A percentile compares a stretch with the other conserved stretches of the same genome.
phyloP scores from a whole-genome alignment of 2,888 invertebrate species.

The Limnephilus lunatus region DNA sequence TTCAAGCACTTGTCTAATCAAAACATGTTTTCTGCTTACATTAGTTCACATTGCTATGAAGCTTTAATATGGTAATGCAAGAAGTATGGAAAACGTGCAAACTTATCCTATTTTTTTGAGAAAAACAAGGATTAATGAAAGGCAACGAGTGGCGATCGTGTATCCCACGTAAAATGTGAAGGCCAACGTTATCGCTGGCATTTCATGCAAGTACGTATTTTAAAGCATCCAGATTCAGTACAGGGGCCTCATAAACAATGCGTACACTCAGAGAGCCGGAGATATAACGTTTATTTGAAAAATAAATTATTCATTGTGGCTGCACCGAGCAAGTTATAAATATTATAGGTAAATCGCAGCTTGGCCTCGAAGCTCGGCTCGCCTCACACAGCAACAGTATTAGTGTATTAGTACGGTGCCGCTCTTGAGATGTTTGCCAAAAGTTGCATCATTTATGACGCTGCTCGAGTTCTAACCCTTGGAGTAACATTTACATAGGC shows the following conservation, averaged over 20 bases:
- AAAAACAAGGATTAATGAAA: conserved; percentile 61
- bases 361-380: not conserved
- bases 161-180: conserved; percentile 60
- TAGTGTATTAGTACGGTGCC: not conserved
- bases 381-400: not conserved
- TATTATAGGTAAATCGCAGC: not conserved
- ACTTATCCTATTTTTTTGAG: conserved; percentile 40
- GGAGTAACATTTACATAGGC: not conserved
- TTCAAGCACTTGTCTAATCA: not conserved
- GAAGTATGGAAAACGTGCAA: conserved; percentile 1
- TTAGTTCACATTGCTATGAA: not conserved
- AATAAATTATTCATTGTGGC: not conserved
- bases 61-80: conserved; percentile 21
- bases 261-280: not conserved
- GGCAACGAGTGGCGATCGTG: conserved; percentile 55
- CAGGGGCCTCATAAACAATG: not conserved
- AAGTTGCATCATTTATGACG: conserved; percentile 2
- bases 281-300: not conserved
- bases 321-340: not conserved
- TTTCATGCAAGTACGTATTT: conserved; percentile 37
- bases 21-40: not conserved
- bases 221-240: conserved; percentile 7
- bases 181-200: conserved; percentile 55
- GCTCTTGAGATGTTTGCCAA: conserved; percentile 2
- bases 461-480: not conserved